Percentiles rank a stretch among this genome's conserved stretches.
Conservation (phyloP, 2,797 vertebrate genomes). For the Scomberomorus guttatus region DNA sequence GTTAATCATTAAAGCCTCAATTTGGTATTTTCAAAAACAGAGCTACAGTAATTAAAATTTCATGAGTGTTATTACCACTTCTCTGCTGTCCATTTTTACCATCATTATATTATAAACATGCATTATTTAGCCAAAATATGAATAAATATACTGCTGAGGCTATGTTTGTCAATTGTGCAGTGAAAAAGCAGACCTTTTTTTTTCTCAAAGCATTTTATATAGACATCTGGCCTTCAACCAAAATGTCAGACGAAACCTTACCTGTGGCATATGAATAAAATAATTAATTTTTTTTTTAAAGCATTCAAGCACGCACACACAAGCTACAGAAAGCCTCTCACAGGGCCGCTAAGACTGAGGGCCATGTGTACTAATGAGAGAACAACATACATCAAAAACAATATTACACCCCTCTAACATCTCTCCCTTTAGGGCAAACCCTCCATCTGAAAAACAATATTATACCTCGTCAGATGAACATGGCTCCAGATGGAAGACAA, state of each 20-base stretch:
- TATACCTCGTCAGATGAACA: background rate
- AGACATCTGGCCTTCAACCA: background rate
- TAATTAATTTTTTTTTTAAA: background rate
- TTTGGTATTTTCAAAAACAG: background rate
- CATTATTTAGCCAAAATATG: background rate
- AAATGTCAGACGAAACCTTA: background rate
- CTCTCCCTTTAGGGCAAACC: background rate
- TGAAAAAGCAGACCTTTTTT: background rate
- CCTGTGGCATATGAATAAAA: background rate
- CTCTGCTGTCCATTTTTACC: background rate
- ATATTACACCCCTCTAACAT: background rate
- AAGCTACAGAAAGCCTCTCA: background rate
- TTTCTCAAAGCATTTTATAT: too few species aligned
- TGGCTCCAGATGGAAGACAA: background rate
- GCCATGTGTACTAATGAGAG: slow-evolving; percentile 1
- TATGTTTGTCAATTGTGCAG: background rate
- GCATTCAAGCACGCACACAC: background rate
- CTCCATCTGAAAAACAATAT: background rate
- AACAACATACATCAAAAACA: slow-evolving; percentile 1
- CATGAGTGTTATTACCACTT: background rate
- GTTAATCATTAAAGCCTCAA: slow-evolving; percentile 5
- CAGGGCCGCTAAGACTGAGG: background rate
- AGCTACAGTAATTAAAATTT: background rate
- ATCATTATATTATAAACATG: background rate
- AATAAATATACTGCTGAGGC: background rate